Percentiles rank a stretch among this genome's conserved stretches.
These are phyloP conservation scores for Arrhopalites spinosus DNA, from an alignment of 2,888 invertebrate species.

Conservation along the genomic window DNA sequence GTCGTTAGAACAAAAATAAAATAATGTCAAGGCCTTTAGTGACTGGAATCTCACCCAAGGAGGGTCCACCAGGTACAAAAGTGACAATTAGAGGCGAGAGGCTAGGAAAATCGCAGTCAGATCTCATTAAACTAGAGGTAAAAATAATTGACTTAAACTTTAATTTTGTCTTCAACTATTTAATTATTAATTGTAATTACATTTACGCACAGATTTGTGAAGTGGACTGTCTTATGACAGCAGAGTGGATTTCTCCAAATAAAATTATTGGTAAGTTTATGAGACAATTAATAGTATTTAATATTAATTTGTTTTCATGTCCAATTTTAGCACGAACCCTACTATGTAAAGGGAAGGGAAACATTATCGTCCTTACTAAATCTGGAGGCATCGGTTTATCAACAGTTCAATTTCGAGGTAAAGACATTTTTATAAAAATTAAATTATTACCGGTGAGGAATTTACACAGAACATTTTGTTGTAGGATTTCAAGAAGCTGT, in stretches of 20 bases:
- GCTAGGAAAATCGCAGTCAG: constrained; percentile 81
- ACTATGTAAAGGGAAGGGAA: constrained; percentile 86
- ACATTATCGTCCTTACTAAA: constrained; percentile 85
- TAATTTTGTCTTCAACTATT: too few species aligned
- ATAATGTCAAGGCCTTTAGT: too few species aligned
- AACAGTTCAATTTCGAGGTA: constrained; percentile 84
- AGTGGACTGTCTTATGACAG: constrained; percentile 89
- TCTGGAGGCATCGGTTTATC: constrained; percentile 86
- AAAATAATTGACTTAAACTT: too few species aligned
- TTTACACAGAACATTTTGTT: too few species aligned
- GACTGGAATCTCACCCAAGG: constrained; percentile 96
- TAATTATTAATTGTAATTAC: too few species aligned
- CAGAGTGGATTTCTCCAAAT: constrained; percentile 97
- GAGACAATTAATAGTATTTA: too few species aligned
- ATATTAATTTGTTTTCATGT: too few species aligned
- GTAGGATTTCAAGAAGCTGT: constrained; percentile 83
- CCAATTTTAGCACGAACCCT: constrained; percentile 82
- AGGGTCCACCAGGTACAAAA: constrained; percentile 95
- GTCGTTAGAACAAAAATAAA: too few species aligned
- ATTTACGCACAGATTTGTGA: constrained; percentile 74
- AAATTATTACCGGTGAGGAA: too few species aligned
- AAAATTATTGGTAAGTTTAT: constrained; percentile 72
- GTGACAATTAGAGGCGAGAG: constrained; percentile 95
- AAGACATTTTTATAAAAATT: too few species aligned
- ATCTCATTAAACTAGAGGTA: constrained; percentile 81